Percentiles rank a stretch among this genome's conserved stretches.
Evolutionary conservation across 2,113 vertebrate species (phyloP).

Genomic region (Myotis yumanensis): DNA sequence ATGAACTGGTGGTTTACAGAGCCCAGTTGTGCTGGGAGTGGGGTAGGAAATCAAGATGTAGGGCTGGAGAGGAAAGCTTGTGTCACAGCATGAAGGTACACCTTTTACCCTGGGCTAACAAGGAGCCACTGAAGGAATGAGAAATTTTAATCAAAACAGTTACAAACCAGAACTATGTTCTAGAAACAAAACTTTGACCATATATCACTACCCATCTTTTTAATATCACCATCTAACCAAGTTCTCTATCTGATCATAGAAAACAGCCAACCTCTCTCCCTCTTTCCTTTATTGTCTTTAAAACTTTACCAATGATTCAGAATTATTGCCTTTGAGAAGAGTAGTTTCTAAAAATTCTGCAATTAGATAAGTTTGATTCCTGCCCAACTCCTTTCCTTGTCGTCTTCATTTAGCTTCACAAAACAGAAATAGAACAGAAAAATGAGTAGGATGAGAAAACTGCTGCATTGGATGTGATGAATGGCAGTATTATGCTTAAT

Average conservation of each 20-base stretch:
- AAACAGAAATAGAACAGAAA: conserved; percentile 42
- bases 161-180: not conserved
- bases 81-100: not conserved
- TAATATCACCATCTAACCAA: not conserved
- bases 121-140: not conserved
- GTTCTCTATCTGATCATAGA: not conserved
- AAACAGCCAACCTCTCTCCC: not conserved
- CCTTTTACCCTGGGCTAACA: not conserved
- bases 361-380: not conserved
- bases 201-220: not conserved
- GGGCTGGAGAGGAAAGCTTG: not conserved
- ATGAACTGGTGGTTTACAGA: not conserved
- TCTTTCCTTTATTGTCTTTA: not conserved
- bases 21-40: not conserved
- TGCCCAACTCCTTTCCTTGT: not conserved
- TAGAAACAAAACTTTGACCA: not conserved
- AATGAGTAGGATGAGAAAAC: conserved; percentile 1
- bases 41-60: not conserved
- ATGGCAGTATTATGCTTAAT: conserved; percentile 10
- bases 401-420: conserved; percentile 17
- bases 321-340: not conserved
- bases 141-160: not conserved
- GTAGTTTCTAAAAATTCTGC: conserved; percentile 14
- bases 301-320: not conserved
- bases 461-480: conserved; percentile 2